A percentile compares a stretch with the other conserved stretches of the same genome.
Conservation (phyloP, 2,113 vertebrate genomes). For the Brienomyrus longianalis region DNA sequence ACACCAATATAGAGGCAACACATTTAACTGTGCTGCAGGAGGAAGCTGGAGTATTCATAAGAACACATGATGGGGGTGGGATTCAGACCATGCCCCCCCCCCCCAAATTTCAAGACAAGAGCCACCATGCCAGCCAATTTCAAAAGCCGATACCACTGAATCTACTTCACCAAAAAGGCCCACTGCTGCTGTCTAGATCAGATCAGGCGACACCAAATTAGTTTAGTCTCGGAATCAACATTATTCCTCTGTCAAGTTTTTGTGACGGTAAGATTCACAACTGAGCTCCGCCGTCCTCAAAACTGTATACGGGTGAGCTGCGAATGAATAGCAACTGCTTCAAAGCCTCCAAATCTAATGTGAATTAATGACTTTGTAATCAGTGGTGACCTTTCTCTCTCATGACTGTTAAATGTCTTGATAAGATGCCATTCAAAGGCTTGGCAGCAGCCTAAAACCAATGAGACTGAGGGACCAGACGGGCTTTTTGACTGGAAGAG, state of each 20-base stretch:
- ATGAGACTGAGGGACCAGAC: neutral
- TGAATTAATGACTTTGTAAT: neutral
- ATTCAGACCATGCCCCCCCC: neutral
- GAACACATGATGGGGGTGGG: neutral
- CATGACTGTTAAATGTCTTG: neutral
- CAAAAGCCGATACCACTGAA: neutral
- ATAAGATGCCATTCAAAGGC: conserved; percentile 18
- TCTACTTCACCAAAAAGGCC: neutral
- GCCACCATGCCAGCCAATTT: neutral
- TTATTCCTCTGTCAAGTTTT: neutral
- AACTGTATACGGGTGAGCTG: neutral
- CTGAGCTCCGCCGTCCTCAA: neutral
- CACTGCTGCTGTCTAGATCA: neutral
- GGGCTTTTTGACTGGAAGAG: neutral
- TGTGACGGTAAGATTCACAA: neutral
- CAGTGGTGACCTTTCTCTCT: neutral
- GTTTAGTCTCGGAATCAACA: neutral
- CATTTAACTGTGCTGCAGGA: neutral
- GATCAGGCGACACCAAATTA: neutral
- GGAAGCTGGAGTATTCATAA: neutral
- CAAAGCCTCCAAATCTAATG: neutral
- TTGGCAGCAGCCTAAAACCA: neutral
- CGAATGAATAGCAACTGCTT: neutral
- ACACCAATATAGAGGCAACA: neutral
- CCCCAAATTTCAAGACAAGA: neutral